Percentiles rank a stretch among this genome's conserved stretches.
Conservation (phyloP, 2,113 vertebrate species). For the Trachemys scripta region DNA sequence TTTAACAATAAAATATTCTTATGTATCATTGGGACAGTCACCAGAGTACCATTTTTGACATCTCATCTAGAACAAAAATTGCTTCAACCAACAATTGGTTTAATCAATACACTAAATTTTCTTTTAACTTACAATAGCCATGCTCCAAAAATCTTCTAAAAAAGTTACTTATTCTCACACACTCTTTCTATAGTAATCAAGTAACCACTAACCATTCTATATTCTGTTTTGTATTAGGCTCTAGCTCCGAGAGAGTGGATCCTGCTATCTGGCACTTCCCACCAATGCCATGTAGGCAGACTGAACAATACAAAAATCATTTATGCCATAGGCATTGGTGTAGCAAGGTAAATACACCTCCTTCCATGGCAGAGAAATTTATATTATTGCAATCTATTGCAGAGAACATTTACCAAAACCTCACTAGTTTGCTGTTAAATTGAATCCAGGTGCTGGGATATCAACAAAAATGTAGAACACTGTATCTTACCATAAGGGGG, state of each 20-base stretch:
- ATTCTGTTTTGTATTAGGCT: background rate
- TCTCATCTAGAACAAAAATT: background rate
- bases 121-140: background rate
- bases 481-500: background rate
- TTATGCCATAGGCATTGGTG: background rate
- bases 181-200: background rate
- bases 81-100: background rate
- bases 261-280: background rate
- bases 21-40: rapidly evolving
- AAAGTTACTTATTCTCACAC: conserved; percentile 11
- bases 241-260: background rate
- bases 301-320: background rate
- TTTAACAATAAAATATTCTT: background rate
- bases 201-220: background rate
- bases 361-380: background rate
- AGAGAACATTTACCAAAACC: background rate
- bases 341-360: background rate
- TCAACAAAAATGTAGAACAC: background rate
- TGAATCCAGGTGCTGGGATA: background rate
- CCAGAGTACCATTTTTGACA: background rate
- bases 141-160: background rate
- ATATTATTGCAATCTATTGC: background rate
- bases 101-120: background rate
- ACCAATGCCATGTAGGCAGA: background rate
- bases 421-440: background rate